Evolutionary conservation across 2,888 invertebrate genomes (phyloP), one percentile per base, ranked within the genome.

Genomic region (Maniola hyperantus): DNA sequence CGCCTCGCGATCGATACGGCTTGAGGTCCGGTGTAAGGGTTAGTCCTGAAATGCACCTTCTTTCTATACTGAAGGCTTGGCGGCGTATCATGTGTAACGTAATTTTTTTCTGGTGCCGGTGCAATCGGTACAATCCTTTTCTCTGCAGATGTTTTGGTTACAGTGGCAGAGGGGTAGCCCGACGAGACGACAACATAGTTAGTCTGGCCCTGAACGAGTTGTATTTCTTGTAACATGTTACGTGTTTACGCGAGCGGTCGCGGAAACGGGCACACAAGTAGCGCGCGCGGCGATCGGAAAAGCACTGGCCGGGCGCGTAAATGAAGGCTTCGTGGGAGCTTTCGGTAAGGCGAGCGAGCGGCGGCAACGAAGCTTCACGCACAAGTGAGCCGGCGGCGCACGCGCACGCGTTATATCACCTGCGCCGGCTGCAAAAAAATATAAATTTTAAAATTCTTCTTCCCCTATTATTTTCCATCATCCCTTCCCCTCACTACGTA

Each of bases 1-100:
- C 99, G 94, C 65, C 98, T 93, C 0, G 97, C 97, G 51, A 98
- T 98, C 2, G 97, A 97, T 6, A 96, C 97, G 70, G 96, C 95
- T 79, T 96, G 97, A 74, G 96, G 95, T 74, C 94, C 94, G 0
- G 95, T 91, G 77, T 91, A 91, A 36, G 91, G 91, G 65, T 94
- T 93, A 1, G 94, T 94, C 73, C 93, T 93, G 78, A 95, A 95
- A 82, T 95, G 96, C 78, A 96, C 95, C 86, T 96, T 95, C 77
- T 96, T 93, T 78, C 96, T 95, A 83, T 96, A 96, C 71, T 95
- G 91, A 71, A 94, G 81, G 74, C 88, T 89, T 67, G 94, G 94
- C 20, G 93, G 92, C 0, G 92, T 88, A 71, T 93, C 93, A 74
- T 92, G 93, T 61, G 88, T 91, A 15, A 90, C 90, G 74, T 90